phyloP scores from a whole-genome alignment of 2,113 vertebrate genomes.

The Aptenodytes patagonicus region DNA sequence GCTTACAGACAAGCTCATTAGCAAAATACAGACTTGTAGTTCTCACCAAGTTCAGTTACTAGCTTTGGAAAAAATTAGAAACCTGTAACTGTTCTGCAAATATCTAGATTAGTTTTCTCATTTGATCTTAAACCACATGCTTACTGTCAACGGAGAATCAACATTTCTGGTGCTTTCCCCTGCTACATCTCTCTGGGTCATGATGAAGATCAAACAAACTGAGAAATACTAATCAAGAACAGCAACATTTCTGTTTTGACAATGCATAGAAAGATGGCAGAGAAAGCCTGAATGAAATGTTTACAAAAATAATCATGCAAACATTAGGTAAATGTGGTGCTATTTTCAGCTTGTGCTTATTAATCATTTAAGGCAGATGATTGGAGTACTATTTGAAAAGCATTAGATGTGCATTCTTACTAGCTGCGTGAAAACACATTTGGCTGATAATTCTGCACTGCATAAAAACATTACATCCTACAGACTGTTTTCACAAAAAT shows the following conservation, averaged over 20 bases:
- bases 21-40: not conserved
- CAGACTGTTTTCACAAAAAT: not conserved
- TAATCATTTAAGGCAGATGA: slow-evolving; percentile 60
- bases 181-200: not conserved
- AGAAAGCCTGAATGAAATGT: slow-evolving; percentile 32
- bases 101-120: not conserved
- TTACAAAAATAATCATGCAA: slow-evolving; percentile 36
- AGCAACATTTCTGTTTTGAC: slow-evolving; percentile 22
- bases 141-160: not conserved
- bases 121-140: not conserved
- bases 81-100: not conserved
- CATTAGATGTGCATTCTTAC: not conserved
- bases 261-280: slow-evolving; percentile 16
- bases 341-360: slow-evolving; percentile 59
- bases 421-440: not conserved
- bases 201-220: not conserved
- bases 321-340: slow-evolving; percentile 40
- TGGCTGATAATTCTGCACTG: not conserved
- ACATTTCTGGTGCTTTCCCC: not conserved
- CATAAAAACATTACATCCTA: not conserved
- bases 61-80: not conserved
- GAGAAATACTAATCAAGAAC: not conserved
- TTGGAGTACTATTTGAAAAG: slow-evolving; percentile 8
- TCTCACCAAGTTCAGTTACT: not conserved
- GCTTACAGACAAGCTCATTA: not conserved